These are phyloP conservation scores for Dicranocentrus wangi DNA, from an alignment of 2,888 invertebrate genomes.

Conservation along the genomic window DNA sequence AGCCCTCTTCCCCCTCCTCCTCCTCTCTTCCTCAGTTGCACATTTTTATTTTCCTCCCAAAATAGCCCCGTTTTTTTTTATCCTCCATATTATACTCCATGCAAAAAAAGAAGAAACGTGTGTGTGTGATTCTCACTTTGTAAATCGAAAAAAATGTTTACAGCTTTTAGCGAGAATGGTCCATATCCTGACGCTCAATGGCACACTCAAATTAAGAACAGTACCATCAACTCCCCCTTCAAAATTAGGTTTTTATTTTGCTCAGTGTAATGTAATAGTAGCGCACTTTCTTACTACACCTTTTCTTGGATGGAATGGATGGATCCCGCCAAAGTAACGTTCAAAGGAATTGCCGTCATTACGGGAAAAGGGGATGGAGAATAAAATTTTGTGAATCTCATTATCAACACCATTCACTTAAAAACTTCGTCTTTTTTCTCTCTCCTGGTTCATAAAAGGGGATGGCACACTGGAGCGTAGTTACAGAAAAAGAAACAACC, in stretches of 20 bases:
- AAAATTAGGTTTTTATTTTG: constrained; percentile 18
- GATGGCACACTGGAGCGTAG: too few species aligned
- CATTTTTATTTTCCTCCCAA: too few species aligned
- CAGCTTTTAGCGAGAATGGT: constrained; percentile 16
- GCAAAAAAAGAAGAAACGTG: constrained; percentile 5
- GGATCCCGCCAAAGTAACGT: constrained; percentile 7
- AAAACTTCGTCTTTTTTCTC: constrained; percentile 4
- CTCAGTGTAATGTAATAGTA: too few species aligned
- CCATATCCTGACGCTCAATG: constrained; percentile 4
- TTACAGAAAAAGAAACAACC: too few species aligned
- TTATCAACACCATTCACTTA: constrained; percentile 35
- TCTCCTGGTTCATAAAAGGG: too few species aligned
- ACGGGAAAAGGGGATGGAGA: not conserved
- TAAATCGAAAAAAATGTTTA: constrained; percentile 15
- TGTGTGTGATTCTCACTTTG: constrained; percentile 13
- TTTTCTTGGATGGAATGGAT: constrained; percentile 11
- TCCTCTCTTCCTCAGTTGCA: not conserved
- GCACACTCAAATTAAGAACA: constrained; percentile 37
- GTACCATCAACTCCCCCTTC: constrained; percentile 3
- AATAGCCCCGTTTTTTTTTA: too few species aligned
- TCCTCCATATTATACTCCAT: too few species aligned
- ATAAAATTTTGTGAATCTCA: constrained; percentile 29
- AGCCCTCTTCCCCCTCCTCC: not conserved
- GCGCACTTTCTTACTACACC: too few species aligned
- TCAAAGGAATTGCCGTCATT: constrained; percentile 29